Evolutionary conservation across 2,888 invertebrate species (phyloP).

Genomic region (Malthinus seriepunctatus): DNA sequence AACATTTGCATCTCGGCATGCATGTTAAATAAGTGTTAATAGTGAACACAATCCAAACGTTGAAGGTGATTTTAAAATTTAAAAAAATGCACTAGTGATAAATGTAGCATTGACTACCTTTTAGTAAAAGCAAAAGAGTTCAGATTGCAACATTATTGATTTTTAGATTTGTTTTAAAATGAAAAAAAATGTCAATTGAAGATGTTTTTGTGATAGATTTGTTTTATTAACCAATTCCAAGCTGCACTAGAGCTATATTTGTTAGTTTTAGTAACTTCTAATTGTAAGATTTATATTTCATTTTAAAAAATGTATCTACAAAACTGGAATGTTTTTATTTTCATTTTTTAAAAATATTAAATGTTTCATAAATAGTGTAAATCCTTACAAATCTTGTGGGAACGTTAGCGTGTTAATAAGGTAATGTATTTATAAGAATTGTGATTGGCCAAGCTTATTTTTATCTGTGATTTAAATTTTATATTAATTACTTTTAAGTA

Average conservation of each 20-base stretch:
- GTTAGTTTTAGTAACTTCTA: constrained; percentile 6
- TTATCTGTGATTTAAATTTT: constrained; percentile 49
- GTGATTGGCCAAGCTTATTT: constrained; percentile 51
- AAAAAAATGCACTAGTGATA: constrained; percentile 26
- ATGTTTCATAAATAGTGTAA: neutral
- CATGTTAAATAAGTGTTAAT: constrained; percentile 17
- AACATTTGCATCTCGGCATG: constrained; percentile 16
- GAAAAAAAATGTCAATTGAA: constrained; percentile 26
- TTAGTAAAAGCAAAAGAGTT: constrained; percentile 12
- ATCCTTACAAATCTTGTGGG: constrained; percentile 6
- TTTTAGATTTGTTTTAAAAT: constrained; percentile 12
- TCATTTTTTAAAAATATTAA: neutral
- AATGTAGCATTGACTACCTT: constrained; percentile 18
- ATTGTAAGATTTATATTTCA: constrained; percentile 1
- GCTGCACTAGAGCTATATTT: constrained; percentile 6
- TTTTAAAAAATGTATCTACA: neutral
- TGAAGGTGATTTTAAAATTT: constrained; percentile 20
- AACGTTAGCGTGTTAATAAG: constrained; percentile 19
- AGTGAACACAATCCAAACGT: constrained; percentile 23
- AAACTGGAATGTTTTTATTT: neutral
- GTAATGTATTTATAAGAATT: constrained; percentile 35
- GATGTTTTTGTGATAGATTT: constrained; percentile 23
- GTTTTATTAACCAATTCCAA: constrained; percentile 9
- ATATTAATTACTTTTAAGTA: constrained; percentile 46
- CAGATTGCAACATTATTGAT: constrained; percentile 16